Conservation (phyloP, 2,797 vertebrate species). For the Notamacropus eugenii region DNA sequence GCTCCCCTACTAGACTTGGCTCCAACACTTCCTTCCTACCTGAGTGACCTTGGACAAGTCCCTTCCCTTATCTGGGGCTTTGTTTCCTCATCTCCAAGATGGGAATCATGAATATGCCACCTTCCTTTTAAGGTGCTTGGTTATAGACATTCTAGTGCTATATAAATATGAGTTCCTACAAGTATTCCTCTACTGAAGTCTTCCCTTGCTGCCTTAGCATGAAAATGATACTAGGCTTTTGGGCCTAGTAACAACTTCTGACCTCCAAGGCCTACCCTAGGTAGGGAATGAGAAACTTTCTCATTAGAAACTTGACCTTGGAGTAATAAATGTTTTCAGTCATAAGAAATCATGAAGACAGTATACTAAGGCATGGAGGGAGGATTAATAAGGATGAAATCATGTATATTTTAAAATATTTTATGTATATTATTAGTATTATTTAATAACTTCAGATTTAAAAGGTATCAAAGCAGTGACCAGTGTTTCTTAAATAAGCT, state of each 20-base stretch:
- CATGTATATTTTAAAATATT: not conserved
- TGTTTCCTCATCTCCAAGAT: not conserved
- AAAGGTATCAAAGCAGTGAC: not conserved
- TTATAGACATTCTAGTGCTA: not conserved
- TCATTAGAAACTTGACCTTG: not conserved
- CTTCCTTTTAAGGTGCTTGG: not conserved
- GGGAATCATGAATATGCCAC: not conserved
- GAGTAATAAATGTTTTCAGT: not conserved
- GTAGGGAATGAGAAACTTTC: not conserved
- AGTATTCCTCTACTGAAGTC: not conserved
- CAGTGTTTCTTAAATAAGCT: conserved; percentile 25
- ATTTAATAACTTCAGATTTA: not conserved
- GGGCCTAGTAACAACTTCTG: not conserved
- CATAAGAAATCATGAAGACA: not conserved
- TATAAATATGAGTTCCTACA: not conserved
- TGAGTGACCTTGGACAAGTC: not conserved
- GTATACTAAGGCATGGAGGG: not conserved
- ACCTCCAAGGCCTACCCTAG: not conserved
- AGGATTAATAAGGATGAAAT: not conserved
- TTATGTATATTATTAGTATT: not conserved
- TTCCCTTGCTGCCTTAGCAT: not conserved
- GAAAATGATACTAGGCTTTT: not conserved
- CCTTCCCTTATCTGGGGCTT: not conserved
- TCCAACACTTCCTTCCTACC: not conserved
- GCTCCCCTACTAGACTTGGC: too few relatives aligned